Conservation (phyloP, 35 echinoderm and acorn worm species). For the Strongylocentrotus purpuratus region DNA sequence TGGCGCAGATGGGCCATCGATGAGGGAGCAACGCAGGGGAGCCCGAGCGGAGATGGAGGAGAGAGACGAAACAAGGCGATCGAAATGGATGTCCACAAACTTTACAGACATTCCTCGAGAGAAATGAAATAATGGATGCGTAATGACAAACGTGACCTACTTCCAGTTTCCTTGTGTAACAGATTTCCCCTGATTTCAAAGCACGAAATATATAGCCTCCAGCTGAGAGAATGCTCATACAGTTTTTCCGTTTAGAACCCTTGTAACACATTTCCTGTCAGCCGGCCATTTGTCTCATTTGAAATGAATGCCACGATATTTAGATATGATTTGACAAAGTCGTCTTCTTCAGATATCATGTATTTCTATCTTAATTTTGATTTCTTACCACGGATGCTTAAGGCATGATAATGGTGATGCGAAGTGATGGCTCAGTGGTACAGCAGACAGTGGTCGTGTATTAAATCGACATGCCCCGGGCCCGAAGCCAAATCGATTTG, state of each 20-base stretch:
- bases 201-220: not conserved
- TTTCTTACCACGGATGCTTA: too few relatives aligned
- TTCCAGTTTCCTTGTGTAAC: not conserved
- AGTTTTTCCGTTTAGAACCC: not conserved
- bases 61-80: not conserved
- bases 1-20: not conserved
- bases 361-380: not conserved
- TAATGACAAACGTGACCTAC: not conserved
- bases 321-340: not conserved
- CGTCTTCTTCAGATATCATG: not conserved
- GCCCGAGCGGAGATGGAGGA: not conserved
- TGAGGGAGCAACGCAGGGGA: not conserved
- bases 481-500: too few relatives aligned
- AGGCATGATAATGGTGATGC: too few relatives aligned
- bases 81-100: constrained; percentile 8
- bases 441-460: too few relatives aligned
- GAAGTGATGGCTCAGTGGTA: too few relatives aligned
- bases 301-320: not conserved
- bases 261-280: not conserved
- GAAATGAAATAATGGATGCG: constrained; percentile 12
- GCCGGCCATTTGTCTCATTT: not conserved
- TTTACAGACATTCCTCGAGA: constrained; percentile 7
- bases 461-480: too few relatives aligned
- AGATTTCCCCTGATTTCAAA: not conserved
- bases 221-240: not conserved